A percentile compares a stretch with the other conserved stretches of the same genome.
These are phyloP conservation scores for Orthosia incerta DNA, from an alignment of 2,888 invertebrate genomes.

Conservation along the genomic window DNA sequence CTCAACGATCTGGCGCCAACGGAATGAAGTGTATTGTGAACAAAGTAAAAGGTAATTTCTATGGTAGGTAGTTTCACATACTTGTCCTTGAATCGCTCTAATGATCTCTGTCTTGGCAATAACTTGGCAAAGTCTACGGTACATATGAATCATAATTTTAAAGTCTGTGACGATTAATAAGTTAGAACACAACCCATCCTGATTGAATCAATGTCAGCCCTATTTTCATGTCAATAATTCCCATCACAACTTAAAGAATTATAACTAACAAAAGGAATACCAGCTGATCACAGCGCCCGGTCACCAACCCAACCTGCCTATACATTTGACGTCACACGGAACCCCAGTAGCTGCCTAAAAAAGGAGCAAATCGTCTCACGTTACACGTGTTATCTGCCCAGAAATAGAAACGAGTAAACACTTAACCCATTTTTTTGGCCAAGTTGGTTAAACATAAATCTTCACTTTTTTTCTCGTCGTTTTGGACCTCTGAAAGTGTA, in stretches of 20 bases:
- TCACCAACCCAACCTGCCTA: not conserved
- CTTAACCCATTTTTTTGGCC: constrained; percentile 84
- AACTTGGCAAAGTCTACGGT: no score
- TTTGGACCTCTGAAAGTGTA: constrained; percentile 65
- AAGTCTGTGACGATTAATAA: not conserved
- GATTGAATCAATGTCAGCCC: not conserved
- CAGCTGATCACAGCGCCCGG: constrained; percentile 39
- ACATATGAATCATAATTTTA: no score
- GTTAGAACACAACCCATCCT: not conserved
- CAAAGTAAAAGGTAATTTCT: no score
- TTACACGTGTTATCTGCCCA: constrained; percentile 80
- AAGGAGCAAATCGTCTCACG: constrained; percentile 68
- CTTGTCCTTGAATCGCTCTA: no score
- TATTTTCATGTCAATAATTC: not conserved
- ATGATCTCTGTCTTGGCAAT: no score
- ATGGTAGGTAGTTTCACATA: no score
- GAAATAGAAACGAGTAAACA: constrained; percentile 79
- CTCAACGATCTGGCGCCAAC: no score
- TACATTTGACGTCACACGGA: constrained; percentile 14
- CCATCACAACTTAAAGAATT: not conserved
- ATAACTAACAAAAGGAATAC: not conserved
- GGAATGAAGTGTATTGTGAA: no score
- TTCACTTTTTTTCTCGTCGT: constrained; percentile 70
- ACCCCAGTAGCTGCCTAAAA: constrained; percentile 65
- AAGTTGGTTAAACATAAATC: constrained; percentile 82